These are phyloP conservation scores for Drosophila neonasuta DNA, from an alignment of 2,888 invertebrate species.

Conservation along the genomic window DNA sequence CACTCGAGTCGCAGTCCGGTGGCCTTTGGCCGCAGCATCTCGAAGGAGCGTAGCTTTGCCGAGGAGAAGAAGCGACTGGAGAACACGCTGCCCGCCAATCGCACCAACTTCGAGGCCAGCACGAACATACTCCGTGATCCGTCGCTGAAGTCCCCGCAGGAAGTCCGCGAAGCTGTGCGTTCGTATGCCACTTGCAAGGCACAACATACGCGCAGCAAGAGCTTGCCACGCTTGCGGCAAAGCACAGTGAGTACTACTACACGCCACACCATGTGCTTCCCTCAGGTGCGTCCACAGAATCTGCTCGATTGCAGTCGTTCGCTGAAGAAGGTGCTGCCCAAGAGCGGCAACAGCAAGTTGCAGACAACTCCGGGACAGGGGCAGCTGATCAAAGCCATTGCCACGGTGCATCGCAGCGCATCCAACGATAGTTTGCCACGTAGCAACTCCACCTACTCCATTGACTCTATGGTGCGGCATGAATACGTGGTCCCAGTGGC, in stretches of 20 bases:
- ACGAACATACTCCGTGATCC: constrained; percentile 83
- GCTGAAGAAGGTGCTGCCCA: constrained; percentile 48
- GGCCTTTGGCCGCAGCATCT: constrained; percentile 82
- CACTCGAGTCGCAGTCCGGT: constrained; percentile 82
- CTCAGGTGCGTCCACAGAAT: constrained; percentile 58
- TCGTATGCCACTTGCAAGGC: constrained; percentile 79
- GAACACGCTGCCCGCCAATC: constrained; percentile 78
- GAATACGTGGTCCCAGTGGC: constrained; percentile 57
- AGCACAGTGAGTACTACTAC: constrained; percentile 72
- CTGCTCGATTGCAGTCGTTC: constrained; percentile 57
- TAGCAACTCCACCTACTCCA: constrained; percentile 81
- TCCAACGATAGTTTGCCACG: constrained; percentile 80
- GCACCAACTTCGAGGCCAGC: constrained; percentile 81
- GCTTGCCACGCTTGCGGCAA: constrained; percentile 73
- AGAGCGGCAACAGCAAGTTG: constrained; percentile 19
- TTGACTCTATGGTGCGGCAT: constrained; percentile 79
- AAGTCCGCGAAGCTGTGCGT: constrained; percentile 83
- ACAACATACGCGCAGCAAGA: constrained; percentile 80
- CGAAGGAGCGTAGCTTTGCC: constrained; percentile 85
- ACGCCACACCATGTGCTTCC: constrained; percentile 73
- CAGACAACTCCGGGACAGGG: constrained; percentile 35
- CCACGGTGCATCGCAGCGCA: constrained; percentile 50
- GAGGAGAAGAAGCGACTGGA: constrained; percentile 84
- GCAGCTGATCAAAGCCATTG: constrained; percentile 48
- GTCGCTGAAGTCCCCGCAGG: constrained; percentile 84